Evolutionary conservation across 2,797 vertebrate genomes (phyloP).

Genomic region (Dendrocincla fuliginosa): DNA sequence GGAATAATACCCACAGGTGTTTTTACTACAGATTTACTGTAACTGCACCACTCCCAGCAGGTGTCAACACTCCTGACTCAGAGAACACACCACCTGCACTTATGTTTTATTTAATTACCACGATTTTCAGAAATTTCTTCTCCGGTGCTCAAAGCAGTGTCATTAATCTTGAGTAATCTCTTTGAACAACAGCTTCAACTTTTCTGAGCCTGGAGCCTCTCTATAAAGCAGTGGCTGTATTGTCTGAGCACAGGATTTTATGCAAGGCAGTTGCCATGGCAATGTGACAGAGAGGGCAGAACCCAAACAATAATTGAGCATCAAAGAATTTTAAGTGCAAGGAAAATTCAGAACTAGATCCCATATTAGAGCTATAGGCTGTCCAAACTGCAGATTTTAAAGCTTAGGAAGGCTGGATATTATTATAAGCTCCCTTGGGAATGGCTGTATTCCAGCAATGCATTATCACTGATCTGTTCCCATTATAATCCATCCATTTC

Average conservation of each 20-base stretch:
- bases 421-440: constrained; percentile 32
- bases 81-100: neutral
- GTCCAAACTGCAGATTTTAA: constrained; percentile 32
- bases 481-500: constrained; percentile 49
- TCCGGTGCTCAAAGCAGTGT: neutral
- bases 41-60: neutral
- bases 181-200: constrained; percentile 54
- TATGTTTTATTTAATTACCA: constrained; percentile 48
- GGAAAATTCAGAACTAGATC: constrained; percentile 28
- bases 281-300: neutral
- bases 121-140: constrained; percentile 21
- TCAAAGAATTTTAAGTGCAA: constrained; percentile 20
- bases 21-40: neutral
- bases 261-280: constrained; percentile 46
- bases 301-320: constrained; percentile 45
- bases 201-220: constrained; percentile 26
- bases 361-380: constrained; percentile 8
- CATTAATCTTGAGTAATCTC: constrained; percentile 65
- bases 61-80: neutral
- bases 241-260: constrained; percentile 25
- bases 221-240: neutral
- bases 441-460: constrained; percentile 43
- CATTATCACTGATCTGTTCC: constrained; percentile 57
- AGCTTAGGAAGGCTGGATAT: constrained; percentile 40
- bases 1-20: neutral